These are phyloP conservation scores for Stigmatopora argus DNA, from an alignment of 2,113 vertebrate species.

Conservation along the genomic window DNA sequence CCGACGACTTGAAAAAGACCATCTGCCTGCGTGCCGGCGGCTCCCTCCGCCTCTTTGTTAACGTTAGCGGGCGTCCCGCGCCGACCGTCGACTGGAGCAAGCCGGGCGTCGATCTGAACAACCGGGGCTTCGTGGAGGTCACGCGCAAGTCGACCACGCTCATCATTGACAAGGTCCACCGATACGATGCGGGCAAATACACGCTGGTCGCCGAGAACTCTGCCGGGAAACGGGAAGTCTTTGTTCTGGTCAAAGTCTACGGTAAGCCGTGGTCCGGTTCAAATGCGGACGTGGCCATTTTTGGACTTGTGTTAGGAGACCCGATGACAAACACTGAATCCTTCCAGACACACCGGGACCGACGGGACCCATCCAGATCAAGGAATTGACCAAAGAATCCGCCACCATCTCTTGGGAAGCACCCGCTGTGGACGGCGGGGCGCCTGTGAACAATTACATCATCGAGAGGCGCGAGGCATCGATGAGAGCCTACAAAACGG, in stretches of 20 bases:
- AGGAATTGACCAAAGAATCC: slow-evolving; percentile 86
- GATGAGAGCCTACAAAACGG: slow-evolving; percentile 96
- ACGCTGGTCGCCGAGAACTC: slow-evolving; percentile 88
- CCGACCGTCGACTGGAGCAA: slow-evolving; percentile 90
- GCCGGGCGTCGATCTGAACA: slow-evolving; percentile 82
- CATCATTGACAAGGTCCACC: slow-evolving; percentile 91
- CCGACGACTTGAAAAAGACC: slow-evolving; percentile 91
- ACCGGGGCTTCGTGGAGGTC: slow-evolving; percentile 87
- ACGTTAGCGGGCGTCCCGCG: slow-evolving; percentile 83
- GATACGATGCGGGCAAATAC: slow-evolving; percentile 96
- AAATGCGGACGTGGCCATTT: background rate
- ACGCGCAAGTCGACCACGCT: slow-evolving; percentile 83
- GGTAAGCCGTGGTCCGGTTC: slow-evolving; percentile 67
- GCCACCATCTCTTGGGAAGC: slow-evolving; percentile 91
- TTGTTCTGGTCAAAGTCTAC: slow-evolving; percentile 90
- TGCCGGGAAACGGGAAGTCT: slow-evolving; percentile 91
- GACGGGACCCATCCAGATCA: slow-evolving; percentile 82
- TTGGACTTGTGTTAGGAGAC: background rate
- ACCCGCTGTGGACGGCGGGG: slow-evolving; percentile 87
- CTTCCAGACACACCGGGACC: slow-evolving; percentile 90
- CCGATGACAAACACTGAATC: background rate
- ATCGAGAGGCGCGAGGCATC: slow-evolving; percentile 94
- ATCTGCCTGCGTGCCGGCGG: slow-evolving; percentile 88
- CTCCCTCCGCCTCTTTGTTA: slow-evolving; percentile 83
- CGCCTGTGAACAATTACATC: slow-evolving; percentile 92